Conservation (phyloP, 2,113 vertebrate genomes). For the Penelope pileata region DNA sequence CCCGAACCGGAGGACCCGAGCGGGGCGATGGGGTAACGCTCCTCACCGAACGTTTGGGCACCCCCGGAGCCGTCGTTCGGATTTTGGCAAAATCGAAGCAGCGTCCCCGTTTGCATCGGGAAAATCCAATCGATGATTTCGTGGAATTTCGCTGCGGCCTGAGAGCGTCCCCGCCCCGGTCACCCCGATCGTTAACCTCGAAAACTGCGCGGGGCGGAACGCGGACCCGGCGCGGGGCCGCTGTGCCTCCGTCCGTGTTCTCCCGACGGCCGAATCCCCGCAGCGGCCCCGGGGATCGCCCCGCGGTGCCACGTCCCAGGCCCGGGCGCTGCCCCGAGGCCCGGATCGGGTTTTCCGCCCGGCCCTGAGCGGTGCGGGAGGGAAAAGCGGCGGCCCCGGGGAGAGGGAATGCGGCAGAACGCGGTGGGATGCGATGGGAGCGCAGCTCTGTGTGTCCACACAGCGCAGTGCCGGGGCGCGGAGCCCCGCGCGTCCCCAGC, state of each 20-base stretch:
- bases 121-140: not conserved
- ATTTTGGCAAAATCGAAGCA: not conserved
- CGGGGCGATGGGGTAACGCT: not conserved
- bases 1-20: not conserved
- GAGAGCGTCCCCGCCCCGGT: not conserved
- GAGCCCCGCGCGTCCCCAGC: no score
- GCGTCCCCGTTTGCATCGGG: rapidly evolving
- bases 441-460: no score
- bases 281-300: not conserved
- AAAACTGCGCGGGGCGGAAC: no score
- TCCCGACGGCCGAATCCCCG: no score
- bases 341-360: not conserved
- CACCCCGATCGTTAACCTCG: no score
- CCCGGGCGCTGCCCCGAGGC: not conserved
- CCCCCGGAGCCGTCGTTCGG: not conserved
- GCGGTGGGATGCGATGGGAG: no score
- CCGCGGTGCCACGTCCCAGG: not conserved
- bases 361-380: not conserved
- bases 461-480: no score
- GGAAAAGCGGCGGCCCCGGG: not conserved
- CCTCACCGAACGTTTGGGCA: not conserved
- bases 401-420: no score
- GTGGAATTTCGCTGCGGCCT: not conserved
- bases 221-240: no score
- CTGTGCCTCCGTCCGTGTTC: no score